Conservation (phyloP, 2,888 invertebrate species). For the Scaptomyza cyrtandrae region DNA sequence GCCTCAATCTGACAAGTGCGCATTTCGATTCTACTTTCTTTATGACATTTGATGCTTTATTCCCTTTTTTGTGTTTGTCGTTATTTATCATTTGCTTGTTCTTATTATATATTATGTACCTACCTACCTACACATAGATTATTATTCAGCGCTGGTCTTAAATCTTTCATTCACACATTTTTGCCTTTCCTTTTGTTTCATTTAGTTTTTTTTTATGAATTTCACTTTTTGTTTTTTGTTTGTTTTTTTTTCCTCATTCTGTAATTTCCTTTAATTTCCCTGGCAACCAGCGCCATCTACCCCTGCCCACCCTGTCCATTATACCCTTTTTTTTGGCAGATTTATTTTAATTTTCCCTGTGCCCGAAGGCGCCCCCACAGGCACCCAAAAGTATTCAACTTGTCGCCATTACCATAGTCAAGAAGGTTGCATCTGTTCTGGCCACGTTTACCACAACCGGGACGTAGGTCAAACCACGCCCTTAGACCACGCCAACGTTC, state of each 20-base stretch:
- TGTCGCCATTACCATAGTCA: conserved; percentile 45
- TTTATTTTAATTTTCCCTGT: conserved; percentile 63
- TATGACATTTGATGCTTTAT: conserved; percentile 18
- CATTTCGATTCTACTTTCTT: background rate
- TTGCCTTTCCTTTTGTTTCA: conserved; percentile 1
- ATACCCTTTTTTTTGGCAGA: conserved; percentile 45
- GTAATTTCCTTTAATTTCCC: conserved; percentile 64
- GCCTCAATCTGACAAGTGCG: no score
- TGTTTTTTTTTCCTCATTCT: conserved; percentile 38
- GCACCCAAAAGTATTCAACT: conserved; percentile 60
- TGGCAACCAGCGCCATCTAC: background rate
- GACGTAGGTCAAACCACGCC: background rate
- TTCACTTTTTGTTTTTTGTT: conserved; percentile 8
- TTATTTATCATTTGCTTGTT: conserved; percentile 19
- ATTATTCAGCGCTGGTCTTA: conserved; percentile 9
- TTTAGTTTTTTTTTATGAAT: conserved; percentile 10
- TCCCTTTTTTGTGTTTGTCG: background rate
- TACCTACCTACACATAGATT: no score
- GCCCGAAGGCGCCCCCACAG: conserved; percentile 18
- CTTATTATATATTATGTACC: background rate
- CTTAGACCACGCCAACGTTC: conserved; percentile 5
- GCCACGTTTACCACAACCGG: conserved; percentile 30
- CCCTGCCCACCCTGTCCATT: conserved; percentile 1
- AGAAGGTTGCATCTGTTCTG: conserved; percentile 23
- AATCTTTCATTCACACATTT: conserved; percentile 26